Percentiles rank a stretch among this genome's conserved stretches.
These are phyloP conservation scores for Elgonia sp. DNA, from an alignment of 2,888 invertebrate genomes.

Conservation along the genomic window DNA sequence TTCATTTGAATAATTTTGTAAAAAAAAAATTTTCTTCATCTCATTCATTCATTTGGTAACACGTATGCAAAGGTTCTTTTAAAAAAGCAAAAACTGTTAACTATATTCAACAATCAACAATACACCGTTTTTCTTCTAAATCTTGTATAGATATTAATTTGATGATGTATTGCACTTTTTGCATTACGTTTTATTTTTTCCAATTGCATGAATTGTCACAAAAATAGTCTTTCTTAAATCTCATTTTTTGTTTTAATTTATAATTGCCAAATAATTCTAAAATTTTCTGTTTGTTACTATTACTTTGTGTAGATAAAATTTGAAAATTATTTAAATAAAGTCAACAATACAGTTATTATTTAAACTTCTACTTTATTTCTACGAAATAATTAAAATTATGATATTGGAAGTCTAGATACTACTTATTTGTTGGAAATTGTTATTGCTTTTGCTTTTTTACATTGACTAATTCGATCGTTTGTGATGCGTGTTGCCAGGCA, in stretches of 20 bases:
- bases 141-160: constrained; percentile 45
- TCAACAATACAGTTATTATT: neutral
- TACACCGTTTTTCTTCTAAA: neutral
- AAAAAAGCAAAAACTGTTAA: constrained; percentile 68
- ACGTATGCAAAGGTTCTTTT: constrained; percentile 63
- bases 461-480: constrained; percentile 86
- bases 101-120: constrained; percentile 49
- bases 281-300: too few relatives aligned
- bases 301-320: neutral
- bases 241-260: too few relatives aligned
- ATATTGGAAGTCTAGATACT: neutral
- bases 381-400: too few relatives aligned
- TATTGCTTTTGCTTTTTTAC: constrained; percentile 81
- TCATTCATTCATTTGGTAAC: constrained; percentile 68
- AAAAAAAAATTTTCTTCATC: constrained; percentile 10
- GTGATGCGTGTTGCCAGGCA: constrained; percentile 88
- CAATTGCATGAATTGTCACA: constrained; percentile 42
- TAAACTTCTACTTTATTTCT: too few relatives aligned
- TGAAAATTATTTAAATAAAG: neutral
- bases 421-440: constrained; percentile 56
- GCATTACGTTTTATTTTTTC: constrained; percentile 67
- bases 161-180: constrained; percentile 76
- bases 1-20: constrained; percentile 32
- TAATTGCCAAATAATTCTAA: too few relatives aligned
- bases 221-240: constrained; percentile 16